Percentiles rank a stretch among this genome's conserved stretches.
phyloP scores from a whole-genome alignment of 2,113 vertebrate genomes.

The Eublepharis macularius region DNA sequence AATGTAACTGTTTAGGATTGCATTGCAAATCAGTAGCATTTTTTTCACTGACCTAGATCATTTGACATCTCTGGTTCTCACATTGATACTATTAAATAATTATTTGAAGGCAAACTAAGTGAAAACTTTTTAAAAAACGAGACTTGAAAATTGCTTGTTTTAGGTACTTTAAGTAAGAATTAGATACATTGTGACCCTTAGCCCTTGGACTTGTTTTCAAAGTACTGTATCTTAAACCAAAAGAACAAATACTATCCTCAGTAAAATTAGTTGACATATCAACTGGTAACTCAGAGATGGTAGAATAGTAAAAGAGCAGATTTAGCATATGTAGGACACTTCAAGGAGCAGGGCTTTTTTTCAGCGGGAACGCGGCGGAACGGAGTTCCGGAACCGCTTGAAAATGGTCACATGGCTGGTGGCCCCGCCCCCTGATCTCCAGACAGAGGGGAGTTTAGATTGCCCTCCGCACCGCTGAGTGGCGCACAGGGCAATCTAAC shows the following conservation, averaged over 20 bases:
- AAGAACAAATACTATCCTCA: neutral
- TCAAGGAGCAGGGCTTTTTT: no score
- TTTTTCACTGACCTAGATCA: neutral
- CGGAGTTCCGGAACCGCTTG: no score
- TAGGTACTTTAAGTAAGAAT: neutral
- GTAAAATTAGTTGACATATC: neutral
- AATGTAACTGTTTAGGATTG: no score
- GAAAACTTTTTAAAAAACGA: neutral
- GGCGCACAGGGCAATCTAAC: no score
- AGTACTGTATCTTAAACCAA: no score
- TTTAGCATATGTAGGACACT: neutral
- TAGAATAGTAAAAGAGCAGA: neutral
- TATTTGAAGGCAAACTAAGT: neutral
- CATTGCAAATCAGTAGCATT: neutral
- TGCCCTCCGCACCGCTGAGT: no score
- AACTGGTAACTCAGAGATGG: neutral
- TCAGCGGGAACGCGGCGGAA: no score
- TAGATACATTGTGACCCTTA: neutral
- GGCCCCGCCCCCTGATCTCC: no score
- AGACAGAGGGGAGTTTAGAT: no score
- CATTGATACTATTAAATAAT: neutral
- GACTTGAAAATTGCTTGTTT: neutral
- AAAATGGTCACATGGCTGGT: no score
- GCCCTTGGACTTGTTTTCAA: no score
- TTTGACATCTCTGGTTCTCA: neutral